phyloP scores from a whole-genome alignment of 1,140 invertebrate genomes.

The Ips typographus region DNA sequence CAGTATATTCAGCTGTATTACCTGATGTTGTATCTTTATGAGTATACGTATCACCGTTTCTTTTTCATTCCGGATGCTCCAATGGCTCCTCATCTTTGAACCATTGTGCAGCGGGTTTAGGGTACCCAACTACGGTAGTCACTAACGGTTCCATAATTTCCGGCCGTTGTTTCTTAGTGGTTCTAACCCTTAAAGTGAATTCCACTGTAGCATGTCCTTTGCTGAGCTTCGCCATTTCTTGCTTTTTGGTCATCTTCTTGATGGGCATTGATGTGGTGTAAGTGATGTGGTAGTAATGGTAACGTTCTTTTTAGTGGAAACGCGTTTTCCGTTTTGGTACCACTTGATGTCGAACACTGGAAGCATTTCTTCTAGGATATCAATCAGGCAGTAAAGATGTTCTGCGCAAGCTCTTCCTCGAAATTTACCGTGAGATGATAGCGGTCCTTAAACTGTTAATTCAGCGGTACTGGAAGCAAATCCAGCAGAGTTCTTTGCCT shows the following conservation, averaged over 20 bases:
- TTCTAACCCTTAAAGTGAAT: conserved; percentile 79
- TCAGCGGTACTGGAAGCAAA: conserved; percentile 91
- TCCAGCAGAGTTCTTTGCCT: conserved; percentile 93
- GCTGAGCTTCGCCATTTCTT: conserved; percentile 84
- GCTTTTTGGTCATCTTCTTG: conserved; percentile 70
- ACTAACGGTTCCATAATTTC: conserved; percentile 78
- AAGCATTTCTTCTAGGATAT: conserved; percentile 88
- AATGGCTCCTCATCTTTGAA: conserved; percentile 73
- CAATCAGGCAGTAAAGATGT: conserved; percentile 80
- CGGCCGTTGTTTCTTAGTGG: conserved; percentile 73
- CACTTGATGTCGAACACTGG: conserved; percentile 90
- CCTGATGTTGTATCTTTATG: conserved; percentile 66
- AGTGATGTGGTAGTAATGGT: conserved; percentile 75
- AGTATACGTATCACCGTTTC: conserved; percentile 68
- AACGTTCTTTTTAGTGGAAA: conserved; percentile 69
- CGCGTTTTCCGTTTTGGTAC: conserved; percentile 73
- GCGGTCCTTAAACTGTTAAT: conserved; percentile 79
- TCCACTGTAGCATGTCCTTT: conserved; percentile 85
- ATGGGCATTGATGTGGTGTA: conserved; percentile 82
- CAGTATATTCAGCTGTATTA: conserved; percentile 77
- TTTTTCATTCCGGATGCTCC: conserved; percentile 58
- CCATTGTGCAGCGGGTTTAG: conserved; percentile 78
- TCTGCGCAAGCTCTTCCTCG: conserved; percentile 78
- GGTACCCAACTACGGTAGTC: conserved; percentile 79
- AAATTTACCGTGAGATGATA: conserved; percentile 83